Percentiles rank a stretch among this genome's conserved stretches.
These are phyloP conservation scores for Ditula angustiorana DNA, from an alignment of 2,888 invertebrate species.

Conservation along the genomic window DNA sequence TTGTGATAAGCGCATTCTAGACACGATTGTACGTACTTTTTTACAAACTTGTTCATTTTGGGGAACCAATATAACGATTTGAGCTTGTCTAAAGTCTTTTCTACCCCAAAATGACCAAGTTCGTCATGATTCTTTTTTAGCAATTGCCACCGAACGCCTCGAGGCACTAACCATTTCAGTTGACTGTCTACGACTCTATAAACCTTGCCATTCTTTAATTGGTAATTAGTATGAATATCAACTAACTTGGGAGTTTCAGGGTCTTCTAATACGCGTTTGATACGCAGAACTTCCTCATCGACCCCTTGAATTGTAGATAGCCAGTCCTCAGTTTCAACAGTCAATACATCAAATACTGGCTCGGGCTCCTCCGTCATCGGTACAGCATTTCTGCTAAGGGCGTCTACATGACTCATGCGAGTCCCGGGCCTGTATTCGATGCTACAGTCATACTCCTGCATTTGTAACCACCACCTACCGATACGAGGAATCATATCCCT, in stretches of 20 bases:
- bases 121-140: constrained; percentile 7
- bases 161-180: background rate
- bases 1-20: constrained; percentile 6
- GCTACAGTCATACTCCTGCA: constrained; percentile 1
- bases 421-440: background rate
- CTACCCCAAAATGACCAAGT: constrained; percentile 3
- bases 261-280: background rate
- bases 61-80: constrained; percentile 8
- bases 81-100: background rate
- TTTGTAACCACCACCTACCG: constrained; percentile 23
- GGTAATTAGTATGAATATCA: background rate
- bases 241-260: background rate
- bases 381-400: background rate
- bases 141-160: constrained; percentile 3
- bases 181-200: background rate
- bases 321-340: constrained; percentile 9
- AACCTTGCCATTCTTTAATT: background rate
- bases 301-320: background rate
- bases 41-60: constrained; percentile 8
- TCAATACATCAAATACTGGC: constrained; percentile 24
- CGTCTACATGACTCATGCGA: background rate
- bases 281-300: background rate
- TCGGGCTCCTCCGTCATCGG: background rate
- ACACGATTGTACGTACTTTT: constrained; percentile 6
- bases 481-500: constrained; percentile 19